Conservation (phyloP, 2,797 vertebrate genomes). For the Gymnothorax reevesii region DNA sequence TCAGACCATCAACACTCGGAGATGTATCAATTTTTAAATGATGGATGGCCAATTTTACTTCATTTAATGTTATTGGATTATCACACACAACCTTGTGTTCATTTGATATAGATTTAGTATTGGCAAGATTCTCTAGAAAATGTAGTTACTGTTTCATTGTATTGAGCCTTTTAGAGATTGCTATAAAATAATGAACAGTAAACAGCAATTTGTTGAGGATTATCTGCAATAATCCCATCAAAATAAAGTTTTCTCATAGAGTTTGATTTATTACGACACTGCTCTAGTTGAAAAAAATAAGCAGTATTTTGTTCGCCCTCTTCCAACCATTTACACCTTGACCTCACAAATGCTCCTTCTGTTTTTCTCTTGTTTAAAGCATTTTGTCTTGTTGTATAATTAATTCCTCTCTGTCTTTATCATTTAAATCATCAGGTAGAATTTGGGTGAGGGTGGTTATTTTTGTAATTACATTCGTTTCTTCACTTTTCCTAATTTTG, state of each 20-base stretch:
- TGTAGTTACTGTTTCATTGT: background rate
- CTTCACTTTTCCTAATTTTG: background rate
- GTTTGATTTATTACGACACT: background rate
- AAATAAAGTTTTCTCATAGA: slow-evolving; percentile 1
- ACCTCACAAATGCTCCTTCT: no score
- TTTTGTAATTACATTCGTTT: background rate
- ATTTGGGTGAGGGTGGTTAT: background rate
- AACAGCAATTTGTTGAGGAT: background rate
- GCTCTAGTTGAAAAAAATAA: slow-evolving; percentile 18
- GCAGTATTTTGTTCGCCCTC: slow-evolving; percentile 7
- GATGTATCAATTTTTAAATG: slow-evolving; percentile 13
- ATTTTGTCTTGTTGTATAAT: background rate
- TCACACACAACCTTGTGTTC: slow-evolving; percentile 15
- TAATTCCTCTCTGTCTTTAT: background rate
- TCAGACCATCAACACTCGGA: background rate
- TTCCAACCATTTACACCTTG: background rate
- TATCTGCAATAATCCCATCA: background rate
- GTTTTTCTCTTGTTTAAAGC: background rate
- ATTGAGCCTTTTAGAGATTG: background rate
- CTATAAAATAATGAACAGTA: background rate
- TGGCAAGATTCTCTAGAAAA: slow-evolving; percentile 5
- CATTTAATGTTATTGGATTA: slow-evolving; percentile 4
- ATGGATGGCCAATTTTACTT: background rate
- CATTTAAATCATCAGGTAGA: background rate
- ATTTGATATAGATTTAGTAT: background rate